Evolutionary conservation across 1,140 invertebrate genomes (phyloP).

Genomic region (Leptestheria dahalacensis): DNA sequence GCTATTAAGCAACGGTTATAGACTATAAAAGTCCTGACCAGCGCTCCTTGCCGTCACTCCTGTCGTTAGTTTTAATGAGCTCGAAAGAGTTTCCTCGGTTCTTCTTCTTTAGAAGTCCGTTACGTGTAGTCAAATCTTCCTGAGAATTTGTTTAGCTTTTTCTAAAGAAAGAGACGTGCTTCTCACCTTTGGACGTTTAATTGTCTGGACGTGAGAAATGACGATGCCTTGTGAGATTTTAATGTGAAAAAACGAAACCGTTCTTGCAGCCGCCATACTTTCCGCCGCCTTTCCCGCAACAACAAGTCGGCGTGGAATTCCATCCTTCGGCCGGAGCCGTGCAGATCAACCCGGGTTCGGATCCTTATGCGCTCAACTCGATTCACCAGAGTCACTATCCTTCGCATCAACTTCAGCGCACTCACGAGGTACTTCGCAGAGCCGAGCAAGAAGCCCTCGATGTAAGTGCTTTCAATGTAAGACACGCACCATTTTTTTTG

Average conservation of each 20-base stretch:
- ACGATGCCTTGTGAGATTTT: not conserved
- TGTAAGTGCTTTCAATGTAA: slow-evolving; percentile 4
- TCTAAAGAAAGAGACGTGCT: not conserved
- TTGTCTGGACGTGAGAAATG: not conserved
- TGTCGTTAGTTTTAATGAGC: not conserved
- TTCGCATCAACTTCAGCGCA: slow-evolving; percentile 19
- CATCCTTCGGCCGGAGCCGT: slow-evolving; percentile 32
- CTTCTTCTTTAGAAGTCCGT: too few species aligned
- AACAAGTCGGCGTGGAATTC: slow-evolving; percentile 40
- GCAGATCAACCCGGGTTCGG: slow-evolving; percentile 27
- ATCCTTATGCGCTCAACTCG: slow-evolving; percentile 47
- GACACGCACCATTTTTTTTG: not conserved
- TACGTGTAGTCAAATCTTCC: too few species aligned
- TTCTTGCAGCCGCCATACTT: slow-evolving; percentile 74
- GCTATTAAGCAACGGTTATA: not conserved
- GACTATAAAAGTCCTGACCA: not conserved
- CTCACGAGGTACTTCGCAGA: slow-evolving; percentile 12
- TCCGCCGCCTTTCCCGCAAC: slow-evolving; percentile 64
- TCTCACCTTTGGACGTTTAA: not conserved
- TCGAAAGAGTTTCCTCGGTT: too few species aligned
- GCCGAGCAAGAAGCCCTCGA: slow-evolving; percentile 12
- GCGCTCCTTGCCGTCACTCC: not conserved
- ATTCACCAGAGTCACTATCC: slow-evolving; percentile 37
- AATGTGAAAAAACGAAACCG: not conserved
- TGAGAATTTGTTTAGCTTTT: too few species aligned